Percentiles rank a stretch among this genome's conserved stretches.
These are phyloP conservation scores for Flexamia atlantica DNA, from an alignment of 2,888 invertebrate species.

Conservation along the genomic window DNA sequence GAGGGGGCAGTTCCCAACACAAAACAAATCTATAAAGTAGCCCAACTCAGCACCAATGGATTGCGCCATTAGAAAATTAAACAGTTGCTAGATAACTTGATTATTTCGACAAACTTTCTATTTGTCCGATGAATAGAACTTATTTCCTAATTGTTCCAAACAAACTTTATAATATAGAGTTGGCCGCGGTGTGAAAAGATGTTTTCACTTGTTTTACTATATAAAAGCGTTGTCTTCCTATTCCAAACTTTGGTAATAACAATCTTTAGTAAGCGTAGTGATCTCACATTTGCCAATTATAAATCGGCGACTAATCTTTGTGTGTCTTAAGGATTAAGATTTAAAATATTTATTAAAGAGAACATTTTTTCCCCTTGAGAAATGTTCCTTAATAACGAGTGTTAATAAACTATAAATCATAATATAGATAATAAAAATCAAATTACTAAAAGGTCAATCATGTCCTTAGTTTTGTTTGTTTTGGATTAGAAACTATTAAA, in stretches of 20 bases:
- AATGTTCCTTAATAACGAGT: too few species aligned
- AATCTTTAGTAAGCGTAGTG: too few species aligned
- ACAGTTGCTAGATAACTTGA: slow-evolving; percentile 56
- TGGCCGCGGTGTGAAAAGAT: slow-evolving; percentile 7
- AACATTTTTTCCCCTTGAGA: too few species aligned
- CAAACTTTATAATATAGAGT: slow-evolving; percentile 55
- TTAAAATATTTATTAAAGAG: too few species aligned
- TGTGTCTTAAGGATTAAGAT: too few species aligned
- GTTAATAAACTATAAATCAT: too few species aligned
- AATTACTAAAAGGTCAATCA: too few species aligned
- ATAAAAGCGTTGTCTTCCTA: slow-evolving; percentile 8
- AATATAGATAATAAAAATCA: too few species aligned
- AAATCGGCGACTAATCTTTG: too few species aligned
- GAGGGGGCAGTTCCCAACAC: slow-evolving; percentile 25
- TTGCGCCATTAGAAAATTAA: slow-evolving; percentile 59
- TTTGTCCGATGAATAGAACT: slow-evolving; percentile 54
- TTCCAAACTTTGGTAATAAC: not conserved
- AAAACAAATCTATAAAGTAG: slow-evolving; percentile 60
- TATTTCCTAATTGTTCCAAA: slow-evolving; percentile 48
- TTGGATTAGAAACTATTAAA: too few species aligned
- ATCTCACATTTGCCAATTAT: too few species aligned
- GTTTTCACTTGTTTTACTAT: slow-evolving; percentile 1
- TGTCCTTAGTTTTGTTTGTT: too few species aligned
- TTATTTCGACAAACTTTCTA: slow-evolving; percentile 59
- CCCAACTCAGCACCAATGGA: slow-evolving; percentile 48